Conservation (phyloP, 2,113 vertebrate species). For the Myotis davidii region DNA sequence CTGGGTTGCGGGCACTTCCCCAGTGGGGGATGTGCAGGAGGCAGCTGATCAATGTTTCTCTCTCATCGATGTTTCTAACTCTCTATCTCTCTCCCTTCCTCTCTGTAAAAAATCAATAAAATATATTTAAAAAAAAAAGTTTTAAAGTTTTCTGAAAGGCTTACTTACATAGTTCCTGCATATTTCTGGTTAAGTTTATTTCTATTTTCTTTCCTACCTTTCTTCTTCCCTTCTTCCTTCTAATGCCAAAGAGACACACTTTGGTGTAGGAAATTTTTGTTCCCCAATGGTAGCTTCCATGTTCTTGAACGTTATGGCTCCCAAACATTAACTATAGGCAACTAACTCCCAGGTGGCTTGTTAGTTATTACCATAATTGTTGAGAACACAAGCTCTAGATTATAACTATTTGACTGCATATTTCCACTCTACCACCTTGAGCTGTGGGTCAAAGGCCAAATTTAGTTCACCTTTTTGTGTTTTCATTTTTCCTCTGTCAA, state of each 20-base stretch:
- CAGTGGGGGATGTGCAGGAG: no score
- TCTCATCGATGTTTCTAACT: no score
- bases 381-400: background rate
- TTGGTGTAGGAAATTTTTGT: background rate
- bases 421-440: background rate
- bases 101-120: no score
- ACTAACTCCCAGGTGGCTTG: background rate
- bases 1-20: no score
- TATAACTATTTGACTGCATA: background rate
- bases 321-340: background rate
- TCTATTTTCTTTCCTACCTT: background rate
- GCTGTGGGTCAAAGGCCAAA: background rate
- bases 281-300: background rate
- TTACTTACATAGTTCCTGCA: background rate
- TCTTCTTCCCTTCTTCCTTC: background rate
- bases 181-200: background rate
- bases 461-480: background rate
- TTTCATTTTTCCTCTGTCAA: constrained; percentile 34
- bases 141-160: background rate
- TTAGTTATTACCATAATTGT: background rate
- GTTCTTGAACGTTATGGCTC: background rate
- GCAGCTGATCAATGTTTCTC: no score
- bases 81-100: no score
- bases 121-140: no score
- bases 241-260: background rate